Evolutionary conservation across 53 echinoderm and acorn worm genomes (phyloP).

Genomic region (Mesocentrotus franciscanus): DNA sequence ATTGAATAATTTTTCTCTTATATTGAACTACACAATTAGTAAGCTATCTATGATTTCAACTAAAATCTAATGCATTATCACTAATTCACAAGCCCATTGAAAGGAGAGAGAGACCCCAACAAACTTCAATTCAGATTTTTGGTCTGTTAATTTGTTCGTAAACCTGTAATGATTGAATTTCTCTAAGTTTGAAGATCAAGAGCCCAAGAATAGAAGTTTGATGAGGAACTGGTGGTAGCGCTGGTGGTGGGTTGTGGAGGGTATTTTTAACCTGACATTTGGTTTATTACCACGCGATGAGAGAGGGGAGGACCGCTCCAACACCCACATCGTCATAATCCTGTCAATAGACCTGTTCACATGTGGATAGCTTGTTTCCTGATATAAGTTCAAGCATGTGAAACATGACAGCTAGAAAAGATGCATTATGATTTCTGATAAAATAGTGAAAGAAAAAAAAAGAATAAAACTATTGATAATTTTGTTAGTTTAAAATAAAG

Average conservation of each 20-base stretch:
- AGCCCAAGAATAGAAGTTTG: constrained; percentile 15
- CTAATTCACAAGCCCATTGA: too few species aligned
- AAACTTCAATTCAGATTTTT: not conserved
- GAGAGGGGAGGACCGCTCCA: constrained; percentile 24
- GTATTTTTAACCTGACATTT: constrained; percentile 59
- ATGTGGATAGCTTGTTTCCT: not conserved
- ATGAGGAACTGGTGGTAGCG: constrained; percentile 12
- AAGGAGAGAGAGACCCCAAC: too few species aligned
- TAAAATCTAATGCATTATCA: too few species aligned
- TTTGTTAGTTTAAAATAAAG: not conserved
- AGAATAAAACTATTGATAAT: not conserved
- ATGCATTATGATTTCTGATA: not conserved
- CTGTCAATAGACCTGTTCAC: constrained; percentile 36
- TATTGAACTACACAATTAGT: too few species aligned
- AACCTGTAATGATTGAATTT: not conserved
- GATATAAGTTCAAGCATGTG: not conserved
- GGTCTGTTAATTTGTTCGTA: not conserved
- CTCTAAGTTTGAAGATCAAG: not conserved
- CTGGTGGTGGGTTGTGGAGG: constrained; percentile 24
- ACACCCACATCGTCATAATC: constrained; percentile 55
- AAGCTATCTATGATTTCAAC: too few species aligned
- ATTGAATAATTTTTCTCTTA: too few species aligned
- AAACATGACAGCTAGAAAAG: not conserved
- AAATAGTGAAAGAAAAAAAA: not conserved
- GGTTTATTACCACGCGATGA: constrained; percentile 41